These are phyloP conservation scores for Siphlonurus alternatus DNA, from an alignment of 2,888 invertebrate genomes.

Conservation along the genomic window DNA sequence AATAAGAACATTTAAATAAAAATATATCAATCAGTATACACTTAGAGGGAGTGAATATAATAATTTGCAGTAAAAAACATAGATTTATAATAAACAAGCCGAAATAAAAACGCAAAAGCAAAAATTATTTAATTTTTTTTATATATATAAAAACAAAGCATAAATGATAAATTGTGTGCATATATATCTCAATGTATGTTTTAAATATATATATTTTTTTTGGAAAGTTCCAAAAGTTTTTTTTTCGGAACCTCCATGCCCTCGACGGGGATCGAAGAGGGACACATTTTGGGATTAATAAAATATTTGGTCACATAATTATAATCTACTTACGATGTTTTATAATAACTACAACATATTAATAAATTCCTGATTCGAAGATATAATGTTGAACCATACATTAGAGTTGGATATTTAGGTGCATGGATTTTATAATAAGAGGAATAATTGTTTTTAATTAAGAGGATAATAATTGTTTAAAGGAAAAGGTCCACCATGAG, in stretches of 20 bases:
- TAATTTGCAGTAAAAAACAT: neutral
- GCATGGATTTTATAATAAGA: too few species aligned
- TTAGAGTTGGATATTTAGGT: too few species aligned
- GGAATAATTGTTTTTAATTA: too few species aligned
- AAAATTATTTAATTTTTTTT: neutral
- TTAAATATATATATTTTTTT: too few species aligned
- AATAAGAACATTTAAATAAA: neutral
- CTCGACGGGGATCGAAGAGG: neutral
- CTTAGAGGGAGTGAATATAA: neutral
- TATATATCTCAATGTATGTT: too few species aligned
- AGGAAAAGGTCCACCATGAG: too few species aligned
- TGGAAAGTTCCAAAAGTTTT: neutral
- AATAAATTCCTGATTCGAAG: too few species aligned
- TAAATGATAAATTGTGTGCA: neutral
- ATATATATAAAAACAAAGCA: neutral
- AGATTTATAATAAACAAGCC: neutral
- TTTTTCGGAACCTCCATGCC: slow-evolving; percentile 1
- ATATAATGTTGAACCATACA: too few species aligned
- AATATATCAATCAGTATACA: neutral
- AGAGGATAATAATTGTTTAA: too few species aligned
- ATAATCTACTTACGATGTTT: neutral
- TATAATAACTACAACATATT: too few species aligned
- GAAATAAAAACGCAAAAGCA: neutral
- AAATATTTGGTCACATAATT: neutral
- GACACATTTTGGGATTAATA: neutral